Evolutionary conservation across 2,888 invertebrate genomes (phyloP), one percentile per base, ranked within the genome.

Genomic region (Nymphalis urticae): DNA sequence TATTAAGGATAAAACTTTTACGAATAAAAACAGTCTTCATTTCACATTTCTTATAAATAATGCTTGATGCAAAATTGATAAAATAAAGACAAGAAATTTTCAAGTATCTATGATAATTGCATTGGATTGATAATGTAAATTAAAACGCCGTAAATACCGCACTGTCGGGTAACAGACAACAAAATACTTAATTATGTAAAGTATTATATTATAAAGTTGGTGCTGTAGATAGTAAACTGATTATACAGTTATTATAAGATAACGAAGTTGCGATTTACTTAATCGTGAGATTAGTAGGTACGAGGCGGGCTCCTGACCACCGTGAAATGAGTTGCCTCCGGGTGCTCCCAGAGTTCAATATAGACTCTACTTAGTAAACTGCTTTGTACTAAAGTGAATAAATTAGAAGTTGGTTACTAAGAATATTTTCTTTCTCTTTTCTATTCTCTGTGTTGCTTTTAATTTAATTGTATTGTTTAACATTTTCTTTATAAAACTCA

Each of bases 1-100:
- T 86, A 86, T 85, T 84, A 82, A 81, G 81, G 82, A 82, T 81
- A 79, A 84, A 88, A 88, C 81, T 87, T 87, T 86, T 77, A 77
- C 80, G 77, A 75, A 79, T 77, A 79, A 84, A 80, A 85, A 86
- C 83, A 82, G 82, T 86, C 87, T 86, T 86, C 85, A 87, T 85
- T 80, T 80, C 80, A 75, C 80, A 69, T 70, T 69, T 64, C 64
- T 73, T 62, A 66, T 64, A 48, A 69, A 54, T 69, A 62, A 67
- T 67, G 60, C 60, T 60, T 36, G 56, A 32, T 42, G 62, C n/a
- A 48, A 59, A 67, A 64, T 64, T 67, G 50, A 67, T 62, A 69
- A 32, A 54, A 67, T 36, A 24, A 62, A 61, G 54, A 56, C 48
- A 48, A 19, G 53, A 42, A 58, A 19, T 16, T 42, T 58, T n/a